Base-by-base conservation (phyloP, 2,888 invertebrate genomes). In the Chesias legatella region DNA sequence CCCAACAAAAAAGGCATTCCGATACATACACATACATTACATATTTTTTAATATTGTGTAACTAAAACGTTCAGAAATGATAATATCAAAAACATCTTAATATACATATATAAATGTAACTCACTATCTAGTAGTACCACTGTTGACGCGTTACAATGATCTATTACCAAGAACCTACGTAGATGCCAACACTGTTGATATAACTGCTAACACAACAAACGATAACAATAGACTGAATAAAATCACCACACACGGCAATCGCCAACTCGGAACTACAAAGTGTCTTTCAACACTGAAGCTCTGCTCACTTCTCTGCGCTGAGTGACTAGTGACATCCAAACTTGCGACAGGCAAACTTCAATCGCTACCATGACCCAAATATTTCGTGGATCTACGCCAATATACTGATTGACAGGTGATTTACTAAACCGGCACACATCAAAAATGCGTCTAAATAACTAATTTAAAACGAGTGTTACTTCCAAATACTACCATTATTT, bases 341-440 rank as follows among this genome's bases (percentile, higher is more conserved):
- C 58, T 68, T 56, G 68, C 66, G 60, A 65, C 66, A 66, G 53
- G 61, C 58, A 36, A 53, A 58, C 54, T 58, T 56, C 59, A 58
- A 67, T 68, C 45, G 60, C 58, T 73, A 56, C 81, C 81, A 56
- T 81, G 81, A 80, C 81, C 79, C 64, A 67, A 56, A 65, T 81
- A 46, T 43, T 53, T 56, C 46, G 51, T 77, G 76, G 74, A 71
- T 51, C 51, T 27, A 44, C 39, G 79, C 80, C 80, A 81, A 73
- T 59, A 42, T 53, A 42, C 31, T 55, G 53, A 62, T 64, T 62
- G 49, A 58, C 49, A 28, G 20, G 51, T 42, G 45, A 25, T 44
- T 48, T 50, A 43, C 42, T 38, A 45, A 43, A 48, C 38, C 42
- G 32, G 33, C 27, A 27, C 38, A 31, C 36, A 33, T 44, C 9